A percentile compares a stretch with the other conserved stretches of the same genome.
These are phyloP conservation scores for Oxyruncus cristatus DNA, from an alignment of 2,113 vertebrate genomes.

Conservation along the genomic window DNA sequence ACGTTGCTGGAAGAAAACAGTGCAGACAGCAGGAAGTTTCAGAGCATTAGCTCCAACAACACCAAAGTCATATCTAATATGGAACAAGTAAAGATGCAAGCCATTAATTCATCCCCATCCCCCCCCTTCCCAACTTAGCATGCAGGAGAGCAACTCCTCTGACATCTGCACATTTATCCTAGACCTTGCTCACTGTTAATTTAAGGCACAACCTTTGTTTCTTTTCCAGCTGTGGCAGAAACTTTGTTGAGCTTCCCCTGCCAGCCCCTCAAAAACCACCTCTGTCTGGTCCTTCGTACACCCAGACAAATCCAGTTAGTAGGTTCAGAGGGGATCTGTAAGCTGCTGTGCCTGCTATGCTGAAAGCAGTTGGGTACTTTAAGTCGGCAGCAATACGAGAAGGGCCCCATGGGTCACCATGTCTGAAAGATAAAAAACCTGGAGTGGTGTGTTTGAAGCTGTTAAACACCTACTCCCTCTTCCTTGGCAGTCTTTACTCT, in stretches of 20 bases:
- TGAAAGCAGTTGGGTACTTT: background rate
- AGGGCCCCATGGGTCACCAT: background rate
- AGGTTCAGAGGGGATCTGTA: background rate
- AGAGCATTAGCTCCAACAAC: background rate
- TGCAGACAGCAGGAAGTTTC: background rate
- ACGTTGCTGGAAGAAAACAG: background rate
- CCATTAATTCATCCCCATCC: background rate
- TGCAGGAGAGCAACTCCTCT: background rate
- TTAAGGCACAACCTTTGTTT: background rate
- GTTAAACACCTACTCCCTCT: background rate
- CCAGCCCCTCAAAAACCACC: background rate
- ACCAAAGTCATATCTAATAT: background rate
- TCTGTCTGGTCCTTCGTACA: background rate
- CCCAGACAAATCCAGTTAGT: background rate
- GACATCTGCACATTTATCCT: background rate
- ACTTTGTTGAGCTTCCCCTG: background rate
- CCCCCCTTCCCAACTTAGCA: background rate
- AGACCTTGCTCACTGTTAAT: background rate
- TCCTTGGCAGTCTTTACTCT: background rate
- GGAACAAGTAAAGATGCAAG: background rate
- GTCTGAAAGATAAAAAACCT: conserved; percentile 5
- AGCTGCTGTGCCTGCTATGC: background rate
- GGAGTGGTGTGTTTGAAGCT: background rate
- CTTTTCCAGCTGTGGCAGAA: background rate
- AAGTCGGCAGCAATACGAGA: background rate